Evolutionary conservation across 2,113 vertebrate genomes (phyloP), one percentile per base, ranked within the genome.

Genomic region (Podarcis muralis): DNA sequence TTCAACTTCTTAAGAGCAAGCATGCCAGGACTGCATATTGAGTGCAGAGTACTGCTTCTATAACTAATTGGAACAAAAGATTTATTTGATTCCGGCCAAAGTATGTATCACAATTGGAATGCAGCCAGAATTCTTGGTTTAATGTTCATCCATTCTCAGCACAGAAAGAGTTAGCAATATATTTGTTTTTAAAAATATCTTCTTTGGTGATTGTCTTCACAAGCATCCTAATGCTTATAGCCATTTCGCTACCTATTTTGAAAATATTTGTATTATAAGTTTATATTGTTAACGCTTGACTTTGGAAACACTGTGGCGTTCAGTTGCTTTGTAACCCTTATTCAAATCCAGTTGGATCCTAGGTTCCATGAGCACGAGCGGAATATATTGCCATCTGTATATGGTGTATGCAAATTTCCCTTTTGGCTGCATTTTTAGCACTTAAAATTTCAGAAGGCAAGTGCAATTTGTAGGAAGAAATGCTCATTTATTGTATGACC

Each of bases 51-150:
- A 92, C 83, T 32, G 0, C 48, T 53, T 53, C 48, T 37, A 0
- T 88, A 71, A 72, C 78, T 80, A 1, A 68, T 37, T 80, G 93
- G 93, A 93, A 94, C 87, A 78, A 81, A 87, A 83, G 84, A 2
- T 86, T 94, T 95, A 93, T 96, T 95, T 95, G 92, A 86, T 77
- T 90, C 1, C 0, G 59, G 62, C 91, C 93, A 92, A 93, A 94
- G 93, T 85, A 71, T 30, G 37, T 81, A 23, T 66, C 78, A n/a
- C 37, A 40, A 59, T 37, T 79, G 82, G 75, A 71, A 4, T 69
- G 35, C 86, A 78, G 3, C 84, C 40, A 71, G 22, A 1, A 20
- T 13, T 9, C 48, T 86, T 85, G 22, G 30, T 30, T 68, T 2
- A 30, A 35, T 0, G 5, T 53, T 1, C 11, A 75, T 22, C 48